phyloP scores from a whole-genome alignment of 2,797 vertebrate species.

The Betta splendens region DNA sequence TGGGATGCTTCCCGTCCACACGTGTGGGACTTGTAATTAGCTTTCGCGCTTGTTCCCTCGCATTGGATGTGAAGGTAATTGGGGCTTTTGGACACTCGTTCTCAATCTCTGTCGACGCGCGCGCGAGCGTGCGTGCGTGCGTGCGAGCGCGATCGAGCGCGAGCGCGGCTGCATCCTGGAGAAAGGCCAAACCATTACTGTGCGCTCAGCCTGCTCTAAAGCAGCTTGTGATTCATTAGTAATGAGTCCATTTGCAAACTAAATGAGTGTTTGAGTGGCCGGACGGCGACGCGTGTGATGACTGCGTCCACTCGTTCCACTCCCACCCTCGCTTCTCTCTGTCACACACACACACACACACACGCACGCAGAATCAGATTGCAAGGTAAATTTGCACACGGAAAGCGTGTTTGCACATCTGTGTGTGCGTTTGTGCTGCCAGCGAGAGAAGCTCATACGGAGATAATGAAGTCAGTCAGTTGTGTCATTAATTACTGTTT shows the following conservation, averaged over 20 bases:
- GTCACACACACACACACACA: background rate
- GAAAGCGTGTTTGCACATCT: conserved; percentile 12
- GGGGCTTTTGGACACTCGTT: conserved; percentile 70
- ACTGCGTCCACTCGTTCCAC: conserved; percentile 50
- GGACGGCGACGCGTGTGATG: conserved; percentile 40
- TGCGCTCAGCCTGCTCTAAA: conserved; percentile 72
- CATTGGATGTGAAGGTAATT: conserved; percentile 74
- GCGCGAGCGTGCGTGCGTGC: conserved; percentile 24
- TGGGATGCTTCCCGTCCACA: conserved; percentile 40
- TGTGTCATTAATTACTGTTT: conserved; percentile 89
- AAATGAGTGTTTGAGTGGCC: conserved; percentile 74
- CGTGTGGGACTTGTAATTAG: conserved; percentile 69
- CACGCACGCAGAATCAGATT: background rate
- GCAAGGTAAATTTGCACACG: conserved; percentile 15
- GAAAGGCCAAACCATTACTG: conserved; percentile 72
- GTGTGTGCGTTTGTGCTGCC: conserved; percentile 30
- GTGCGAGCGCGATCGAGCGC: conserved; percentile 36
- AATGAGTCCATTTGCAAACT: conserved; percentile 79
- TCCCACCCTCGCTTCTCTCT: conserved; percentile 3
- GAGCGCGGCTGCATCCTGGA: conserved; percentile 64
- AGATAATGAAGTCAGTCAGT: conserved; percentile 83
- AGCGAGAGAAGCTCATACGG: conserved; percentile 68
- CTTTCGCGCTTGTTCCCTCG: conserved; percentile 67
- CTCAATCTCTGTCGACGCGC: conserved; percentile 67
- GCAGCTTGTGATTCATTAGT: conserved; percentile 80